A percentile compares a stretch with the other conserved stretches of the same genome.
Conservation (phyloP, 2,113 vertebrate genomes). For the Otocyon megalotis region DNA sequence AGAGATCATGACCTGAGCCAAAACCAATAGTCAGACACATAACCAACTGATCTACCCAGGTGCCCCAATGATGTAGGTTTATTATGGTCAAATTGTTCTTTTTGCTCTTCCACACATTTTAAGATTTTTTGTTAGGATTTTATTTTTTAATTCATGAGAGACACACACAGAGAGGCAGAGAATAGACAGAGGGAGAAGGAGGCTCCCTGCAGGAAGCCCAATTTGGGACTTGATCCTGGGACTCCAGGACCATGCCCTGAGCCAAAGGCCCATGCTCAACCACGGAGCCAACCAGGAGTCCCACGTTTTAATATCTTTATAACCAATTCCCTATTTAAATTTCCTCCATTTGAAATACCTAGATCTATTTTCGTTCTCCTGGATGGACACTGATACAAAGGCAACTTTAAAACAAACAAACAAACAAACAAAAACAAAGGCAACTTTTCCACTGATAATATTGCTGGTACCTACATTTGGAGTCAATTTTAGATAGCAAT, state of each 20-base stretch:
- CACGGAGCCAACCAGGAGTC: too few species aligned
- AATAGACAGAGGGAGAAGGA: too few species aligned
- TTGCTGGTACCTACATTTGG: background rate
- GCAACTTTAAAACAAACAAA: background rate
- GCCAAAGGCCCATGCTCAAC: too few species aligned
- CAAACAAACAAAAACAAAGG: background rate
- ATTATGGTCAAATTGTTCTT: background rate
- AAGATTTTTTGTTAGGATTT: background rate
- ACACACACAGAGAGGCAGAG: too few species aligned
- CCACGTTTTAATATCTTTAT: constrained; percentile 15
- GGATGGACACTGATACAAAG: background rate
- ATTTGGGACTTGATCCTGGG: too few species aligned
- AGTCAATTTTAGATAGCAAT: constrained; percentile 36
- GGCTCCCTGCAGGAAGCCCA: too few species aligned
- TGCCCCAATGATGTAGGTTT: background rate
- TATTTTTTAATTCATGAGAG: too few species aligned
- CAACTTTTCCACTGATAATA: constrained; percentile 25
- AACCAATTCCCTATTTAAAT: constrained; percentile 19
- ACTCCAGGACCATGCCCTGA: too few species aligned
- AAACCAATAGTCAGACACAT: background rate
- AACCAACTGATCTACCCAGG: background rate
- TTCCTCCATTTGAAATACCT: background rate
- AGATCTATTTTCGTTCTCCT: background rate
- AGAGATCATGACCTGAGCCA: background rate
- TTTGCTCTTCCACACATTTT: constrained; percentile 9